phyloP scores from a whole-genome alignment of 2,113 vertebrate genomes.

The Charina bottae region DNA sequence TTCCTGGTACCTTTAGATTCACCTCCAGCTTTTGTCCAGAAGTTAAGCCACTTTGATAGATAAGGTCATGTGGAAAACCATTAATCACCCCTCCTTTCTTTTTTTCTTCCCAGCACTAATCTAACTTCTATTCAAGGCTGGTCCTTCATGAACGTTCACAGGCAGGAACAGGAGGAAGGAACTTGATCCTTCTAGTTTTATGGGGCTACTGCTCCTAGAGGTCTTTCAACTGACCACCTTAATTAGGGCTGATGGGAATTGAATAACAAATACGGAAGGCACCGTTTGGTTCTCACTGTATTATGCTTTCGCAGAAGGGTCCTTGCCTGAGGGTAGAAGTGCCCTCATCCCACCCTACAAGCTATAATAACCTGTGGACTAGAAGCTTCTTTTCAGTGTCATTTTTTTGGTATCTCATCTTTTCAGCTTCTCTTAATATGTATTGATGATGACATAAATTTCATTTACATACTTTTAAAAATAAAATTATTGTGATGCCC shows the following conservation, averaged over 20 bases:
- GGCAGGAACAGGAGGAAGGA: background rate
- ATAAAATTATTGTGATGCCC: background rate
- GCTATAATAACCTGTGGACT: background rate
- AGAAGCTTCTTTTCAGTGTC: background rate
- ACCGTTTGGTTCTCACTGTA: background rate
- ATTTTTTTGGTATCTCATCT: background rate
- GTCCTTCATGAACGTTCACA: background rate
- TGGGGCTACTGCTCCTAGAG: background rate
- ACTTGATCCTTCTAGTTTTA: background rate
- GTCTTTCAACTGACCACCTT: background rate
- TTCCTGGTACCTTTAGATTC: constrained; percentile 32
- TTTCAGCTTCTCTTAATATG: background rate
- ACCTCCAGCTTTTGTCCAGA: constrained; percentile 36
- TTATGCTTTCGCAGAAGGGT: background rate
- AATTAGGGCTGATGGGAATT: background rate
- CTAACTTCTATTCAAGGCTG: constrained; percentile 25
- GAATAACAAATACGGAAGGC: background rate
- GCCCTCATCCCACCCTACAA: background rate
- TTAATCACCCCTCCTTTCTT: background rate
- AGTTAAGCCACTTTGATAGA: constrained; percentile 39
- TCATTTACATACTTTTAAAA: background rate
- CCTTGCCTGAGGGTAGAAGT: background rate
- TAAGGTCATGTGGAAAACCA: constrained; percentile 29
- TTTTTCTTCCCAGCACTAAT: background rate
- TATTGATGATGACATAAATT: background rate